Evolutionary conservation across 2,113 vertebrate genomes (phyloP).

Genomic region (Struthio camelus): DNA sequence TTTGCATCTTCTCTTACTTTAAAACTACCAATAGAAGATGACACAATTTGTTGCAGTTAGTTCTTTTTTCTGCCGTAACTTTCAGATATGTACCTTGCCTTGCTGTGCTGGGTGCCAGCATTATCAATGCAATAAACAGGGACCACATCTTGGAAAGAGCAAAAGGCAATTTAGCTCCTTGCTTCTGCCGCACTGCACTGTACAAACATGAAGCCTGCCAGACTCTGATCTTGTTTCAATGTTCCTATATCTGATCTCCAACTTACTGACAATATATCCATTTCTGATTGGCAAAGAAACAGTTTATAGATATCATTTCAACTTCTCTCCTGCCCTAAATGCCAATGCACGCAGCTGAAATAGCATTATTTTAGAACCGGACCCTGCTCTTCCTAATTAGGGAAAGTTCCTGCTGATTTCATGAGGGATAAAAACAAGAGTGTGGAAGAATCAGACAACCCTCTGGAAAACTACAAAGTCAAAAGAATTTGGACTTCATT

Average conservation of each 20-base stretch:
- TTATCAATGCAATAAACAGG: neutral
- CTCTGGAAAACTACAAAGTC: neutral
- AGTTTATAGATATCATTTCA: neutral
- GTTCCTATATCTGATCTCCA: neutral
- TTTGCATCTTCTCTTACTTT: neutral
- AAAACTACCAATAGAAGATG: neutral
- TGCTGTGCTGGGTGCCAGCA: neutral
- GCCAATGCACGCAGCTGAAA: neutral
- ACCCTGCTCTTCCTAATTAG: neutral
- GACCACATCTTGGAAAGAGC: neutral
- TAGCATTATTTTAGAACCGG: neutral
- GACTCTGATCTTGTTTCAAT: neutral
- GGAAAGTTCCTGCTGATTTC: neutral
- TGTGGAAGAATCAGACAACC: neutral
- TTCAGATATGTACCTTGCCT: neutral
- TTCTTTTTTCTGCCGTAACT: neutral
- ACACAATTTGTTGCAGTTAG: neutral
- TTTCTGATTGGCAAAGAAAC: neutral
- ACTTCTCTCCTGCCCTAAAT: neutral
- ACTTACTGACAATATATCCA: neutral
- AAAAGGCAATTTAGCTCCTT: neutral
- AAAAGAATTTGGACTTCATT: neutral
- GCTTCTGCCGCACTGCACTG: neutral
- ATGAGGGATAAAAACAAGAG: neutral
- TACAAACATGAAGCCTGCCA: neutral